These are phyloP conservation scores for Tapirus indicus DNA, from an alignment of 2,797 vertebrate genomes.

Conservation along the genomic window DNA sequence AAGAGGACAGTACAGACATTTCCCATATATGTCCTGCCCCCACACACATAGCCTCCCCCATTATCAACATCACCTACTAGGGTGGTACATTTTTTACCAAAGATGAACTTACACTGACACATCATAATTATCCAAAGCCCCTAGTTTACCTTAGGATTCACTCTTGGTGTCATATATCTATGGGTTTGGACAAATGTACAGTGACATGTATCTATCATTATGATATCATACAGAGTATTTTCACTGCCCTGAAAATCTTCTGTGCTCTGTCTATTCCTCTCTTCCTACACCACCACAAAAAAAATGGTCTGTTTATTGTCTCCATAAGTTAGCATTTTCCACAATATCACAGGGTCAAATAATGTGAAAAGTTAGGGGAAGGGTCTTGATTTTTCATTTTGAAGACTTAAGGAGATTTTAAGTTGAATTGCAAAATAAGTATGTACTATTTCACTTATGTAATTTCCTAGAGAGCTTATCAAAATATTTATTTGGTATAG, in stretches of 20 bases:
- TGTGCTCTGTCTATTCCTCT: too few species aligned
- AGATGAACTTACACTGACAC: neutral
- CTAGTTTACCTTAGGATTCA: neutral
- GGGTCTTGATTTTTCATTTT: neutral
- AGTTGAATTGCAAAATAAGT: neutral
- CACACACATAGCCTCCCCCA: neutral
- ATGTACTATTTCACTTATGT: neutral
- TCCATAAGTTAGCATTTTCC: neutral
- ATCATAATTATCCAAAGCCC: neutral
- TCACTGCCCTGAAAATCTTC: neutral
- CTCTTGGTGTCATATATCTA: accelerated
- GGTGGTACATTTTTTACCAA: neutral
- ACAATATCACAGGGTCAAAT: neutral
- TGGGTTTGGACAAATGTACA: neutral
- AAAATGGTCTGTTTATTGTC: neutral
- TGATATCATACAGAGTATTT: neutral
- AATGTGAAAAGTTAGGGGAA: neutral
- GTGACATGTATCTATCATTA: neutral
- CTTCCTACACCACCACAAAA: neutral
- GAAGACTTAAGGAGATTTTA: neutral
- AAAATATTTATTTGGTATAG: neutral
- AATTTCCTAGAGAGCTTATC: neutral
- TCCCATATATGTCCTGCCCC: neutral
- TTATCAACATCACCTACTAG: neutral
- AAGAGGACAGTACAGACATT: neutral